Percentiles rank a stretch among this genome's conserved stretches.
Conservation (phyloP, 2,797 vertebrate genomes). For the Platyrinchus mystaceus region DNA sequence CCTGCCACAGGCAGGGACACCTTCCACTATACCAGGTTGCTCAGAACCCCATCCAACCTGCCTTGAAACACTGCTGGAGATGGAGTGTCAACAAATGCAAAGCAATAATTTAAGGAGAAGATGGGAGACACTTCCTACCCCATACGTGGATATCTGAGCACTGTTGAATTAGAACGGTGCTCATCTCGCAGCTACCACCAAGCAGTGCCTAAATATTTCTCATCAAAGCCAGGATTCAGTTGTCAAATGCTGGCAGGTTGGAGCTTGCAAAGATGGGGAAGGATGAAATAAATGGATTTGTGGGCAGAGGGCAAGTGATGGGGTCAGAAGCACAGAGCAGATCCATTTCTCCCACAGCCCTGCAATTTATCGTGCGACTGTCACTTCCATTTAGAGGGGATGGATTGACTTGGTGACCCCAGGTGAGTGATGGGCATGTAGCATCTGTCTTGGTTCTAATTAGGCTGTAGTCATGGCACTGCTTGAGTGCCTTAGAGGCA, state of each 20-base stretch:
- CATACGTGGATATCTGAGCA: background rate
- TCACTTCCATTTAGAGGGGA: background rate
- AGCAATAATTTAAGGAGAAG: background rate
- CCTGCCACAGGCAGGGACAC: background rate
- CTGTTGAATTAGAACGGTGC: background rate
- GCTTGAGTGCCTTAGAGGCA: background rate
- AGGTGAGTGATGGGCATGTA: background rate
- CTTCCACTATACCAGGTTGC: background rate
- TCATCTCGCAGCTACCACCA: background rate
- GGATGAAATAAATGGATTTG: background rate
- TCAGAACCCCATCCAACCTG: background rate
- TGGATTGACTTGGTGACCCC: background rate
- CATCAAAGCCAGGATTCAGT: background rate
- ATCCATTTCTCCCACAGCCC: background rate
- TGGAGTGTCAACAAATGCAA: background rate
- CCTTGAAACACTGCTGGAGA: background rate
- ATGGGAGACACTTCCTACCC: background rate
- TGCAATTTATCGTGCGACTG: background rate
- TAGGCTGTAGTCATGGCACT: background rate
- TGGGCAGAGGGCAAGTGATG: background rate
- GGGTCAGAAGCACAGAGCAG: background rate
- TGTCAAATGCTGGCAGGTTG: background rate
- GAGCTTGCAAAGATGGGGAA: background rate
- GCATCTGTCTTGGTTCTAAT: background rate
- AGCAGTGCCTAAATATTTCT: background rate